These are phyloP conservation scores for Drosophila lowei DNA, from an alignment of 1,140 invertebrate species.

Conservation along the genomic window DNA sequence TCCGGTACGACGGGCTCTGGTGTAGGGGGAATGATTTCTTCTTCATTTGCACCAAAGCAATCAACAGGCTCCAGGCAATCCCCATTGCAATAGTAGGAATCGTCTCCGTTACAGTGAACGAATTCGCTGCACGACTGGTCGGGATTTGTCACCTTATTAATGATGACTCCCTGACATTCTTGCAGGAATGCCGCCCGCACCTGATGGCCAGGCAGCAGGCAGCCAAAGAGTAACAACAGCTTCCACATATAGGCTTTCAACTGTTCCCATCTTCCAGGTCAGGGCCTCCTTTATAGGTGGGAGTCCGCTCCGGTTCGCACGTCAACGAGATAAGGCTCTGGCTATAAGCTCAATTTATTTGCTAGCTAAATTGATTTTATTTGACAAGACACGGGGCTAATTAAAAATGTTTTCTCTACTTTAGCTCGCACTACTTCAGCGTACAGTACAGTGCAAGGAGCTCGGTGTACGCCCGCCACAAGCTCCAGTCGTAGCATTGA, in stretches of 20 bases:
- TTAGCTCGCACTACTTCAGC: constrained; percentile 7
- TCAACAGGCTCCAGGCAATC: constrained; percentile 49
- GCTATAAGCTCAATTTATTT: constrained; percentile 63
- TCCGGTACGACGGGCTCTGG: background rate
- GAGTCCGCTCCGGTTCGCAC: constrained; percentile 3
- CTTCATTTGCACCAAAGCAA: constrained; percentile 24
- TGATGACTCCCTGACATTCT: constrained; percentile 71
- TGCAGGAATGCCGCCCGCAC: constrained; percentile 44
- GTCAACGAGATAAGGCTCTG: constrained; percentile 47
- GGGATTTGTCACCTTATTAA: constrained; percentile 41
- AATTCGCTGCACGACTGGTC: constrained; percentile 65
- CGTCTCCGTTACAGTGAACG: constrained; percentile 67
- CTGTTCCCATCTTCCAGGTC: constrained; percentile 39
- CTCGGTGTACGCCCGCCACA: constrained; percentile 36
- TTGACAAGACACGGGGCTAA: constrained; percentile 51
- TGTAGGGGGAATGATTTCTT: background rate
- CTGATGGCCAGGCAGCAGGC: constrained; percentile 30
- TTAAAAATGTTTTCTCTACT: constrained; percentile 45
- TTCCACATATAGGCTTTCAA: constrained; percentile 54
- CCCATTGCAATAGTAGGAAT: constrained; percentile 69
- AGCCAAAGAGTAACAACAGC: constrained; percentile 40
- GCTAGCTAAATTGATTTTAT: constrained; percentile 39
- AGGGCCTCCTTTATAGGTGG: constrained; percentile 55
- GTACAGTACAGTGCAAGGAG: constrained; percentile 25
- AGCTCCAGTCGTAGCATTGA: constrained; percentile 23